phyloP scores from a whole-genome alignment of 1,140 invertebrate genomes.

The Xylocopa sonorina region DNA sequence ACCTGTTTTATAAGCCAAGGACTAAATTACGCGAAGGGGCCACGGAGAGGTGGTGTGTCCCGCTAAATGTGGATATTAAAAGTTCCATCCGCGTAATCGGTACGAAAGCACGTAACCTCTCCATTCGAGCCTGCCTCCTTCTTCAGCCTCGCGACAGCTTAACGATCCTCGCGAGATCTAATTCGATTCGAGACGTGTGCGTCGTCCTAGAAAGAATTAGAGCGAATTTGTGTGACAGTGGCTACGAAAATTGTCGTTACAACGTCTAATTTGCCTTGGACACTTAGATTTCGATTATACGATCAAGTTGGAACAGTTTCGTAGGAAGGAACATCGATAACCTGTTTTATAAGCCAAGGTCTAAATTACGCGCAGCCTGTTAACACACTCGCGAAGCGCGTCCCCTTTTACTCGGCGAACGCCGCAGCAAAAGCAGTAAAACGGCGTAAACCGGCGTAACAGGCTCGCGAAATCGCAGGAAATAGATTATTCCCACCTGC shows the following conservation, averaged over 20 bases:
- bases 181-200: no score
- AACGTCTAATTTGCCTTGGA: no score
- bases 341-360: no score
- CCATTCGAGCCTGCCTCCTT: constrained; percentile 55
- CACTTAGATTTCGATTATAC: no score
- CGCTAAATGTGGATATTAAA: constrained; percentile 54
- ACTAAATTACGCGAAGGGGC: background rate
- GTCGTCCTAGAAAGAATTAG: no score
- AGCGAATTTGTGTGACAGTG: background rate
- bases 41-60: constrained; percentile 24
- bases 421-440: background rate
- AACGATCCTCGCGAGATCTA: constrained; percentile 36
- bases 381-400: background rate
- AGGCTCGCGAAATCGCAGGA: background rate
- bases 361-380: background rate
- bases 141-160: constrained; percentile 1
- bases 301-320: no score
- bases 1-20: no score
- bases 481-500: constrained; percentile 8
- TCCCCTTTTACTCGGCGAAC: no score
- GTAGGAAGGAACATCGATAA: no score
- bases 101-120: constrained; percentile 61
- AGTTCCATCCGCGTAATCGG: no score
- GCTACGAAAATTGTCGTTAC: no score
- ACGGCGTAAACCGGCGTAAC: background rate